Evolutionary conservation across 2,113 vertebrate genomes (phyloP).

Genomic region (Chitala chitala): DNA sequence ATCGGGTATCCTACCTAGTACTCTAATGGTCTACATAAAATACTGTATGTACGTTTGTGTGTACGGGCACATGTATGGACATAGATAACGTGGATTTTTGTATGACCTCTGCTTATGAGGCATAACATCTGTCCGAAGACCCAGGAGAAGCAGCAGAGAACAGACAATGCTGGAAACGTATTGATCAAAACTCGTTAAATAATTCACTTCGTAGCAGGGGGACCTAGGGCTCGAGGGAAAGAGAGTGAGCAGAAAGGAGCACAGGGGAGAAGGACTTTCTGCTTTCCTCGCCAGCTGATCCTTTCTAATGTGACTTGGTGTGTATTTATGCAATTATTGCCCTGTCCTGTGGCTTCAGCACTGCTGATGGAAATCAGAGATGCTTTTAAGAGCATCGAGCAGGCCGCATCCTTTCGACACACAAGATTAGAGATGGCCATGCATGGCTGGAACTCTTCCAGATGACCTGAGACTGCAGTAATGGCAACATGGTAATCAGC

Average conservation of each 20-base stretch:
- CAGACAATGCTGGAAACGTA: background rate
- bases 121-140: background rate
- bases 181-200: conserved; percentile 16
- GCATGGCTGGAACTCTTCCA: no score
- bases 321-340: no score
- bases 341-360: no score
- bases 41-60: background rate
- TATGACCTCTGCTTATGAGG: background rate
- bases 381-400: no score
- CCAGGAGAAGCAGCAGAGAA: background rate
- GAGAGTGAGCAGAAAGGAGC: background rate
- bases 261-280: background rate
- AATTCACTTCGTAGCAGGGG: background rate
- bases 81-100: background rate
- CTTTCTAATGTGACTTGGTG: background rate
- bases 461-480: no score
- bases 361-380: no score
- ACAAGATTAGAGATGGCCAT: no score
- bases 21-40: background rate
- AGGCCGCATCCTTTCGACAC: no score
- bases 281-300: background rate
- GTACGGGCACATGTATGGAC: background rate
- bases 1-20: no score
- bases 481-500: no score
- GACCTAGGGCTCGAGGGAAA: background rate